Conservation (phyloP, 2,113 vertebrate species). For the Paracanthobrama guichenoti region DNA sequence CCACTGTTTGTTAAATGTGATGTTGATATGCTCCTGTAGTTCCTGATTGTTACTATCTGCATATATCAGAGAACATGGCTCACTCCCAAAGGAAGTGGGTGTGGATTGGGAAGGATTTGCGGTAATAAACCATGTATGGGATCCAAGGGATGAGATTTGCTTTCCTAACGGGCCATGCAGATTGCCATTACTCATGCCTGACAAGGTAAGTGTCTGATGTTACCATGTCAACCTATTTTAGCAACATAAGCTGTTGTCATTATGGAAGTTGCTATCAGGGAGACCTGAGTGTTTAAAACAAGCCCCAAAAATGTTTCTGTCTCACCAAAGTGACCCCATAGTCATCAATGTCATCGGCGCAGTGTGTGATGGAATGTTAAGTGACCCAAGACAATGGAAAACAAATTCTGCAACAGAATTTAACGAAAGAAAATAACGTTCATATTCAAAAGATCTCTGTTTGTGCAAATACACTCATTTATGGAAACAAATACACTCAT, state of each 20-base stretch:
- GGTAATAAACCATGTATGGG: conserved; percentile 61
- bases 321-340: conserved; percentile 45
- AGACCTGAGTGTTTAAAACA: conserved; percentile 33
- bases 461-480: background rate
- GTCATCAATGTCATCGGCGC: conserved; percentile 21
- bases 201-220: conserved; percentile 70
- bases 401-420: conserved; percentile 9
- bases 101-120: conserved; percentile 58
- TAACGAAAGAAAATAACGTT: background rate
- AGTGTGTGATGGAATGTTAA: conserved; percentile 26
- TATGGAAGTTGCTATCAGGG: conserved; percentile 46
- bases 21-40: conserved; percentile 45
- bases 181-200: conserved; percentile 74
- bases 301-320: conserved; percentile 43
- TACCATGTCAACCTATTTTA: conserved; percentile 70
- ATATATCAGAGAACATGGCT: conserved; percentile 37
- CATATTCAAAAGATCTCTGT: background rate
- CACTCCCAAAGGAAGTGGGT: conserved; percentile 48
- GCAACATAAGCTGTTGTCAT: conserved; percentile 69
- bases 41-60: conserved; percentile 49
- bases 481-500: background rate
- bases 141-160: conserved; percentile 56
- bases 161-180: conserved; percentile 64
- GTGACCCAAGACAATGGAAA: conserved; percentile 2
- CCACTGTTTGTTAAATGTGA: conserved; percentile 41